Evolutionary conservation across 1,140 invertebrate genomes (phyloP), one percentile per base, ranked within the genome.

Genomic region (Oedothorax gibbosus): DNA sequence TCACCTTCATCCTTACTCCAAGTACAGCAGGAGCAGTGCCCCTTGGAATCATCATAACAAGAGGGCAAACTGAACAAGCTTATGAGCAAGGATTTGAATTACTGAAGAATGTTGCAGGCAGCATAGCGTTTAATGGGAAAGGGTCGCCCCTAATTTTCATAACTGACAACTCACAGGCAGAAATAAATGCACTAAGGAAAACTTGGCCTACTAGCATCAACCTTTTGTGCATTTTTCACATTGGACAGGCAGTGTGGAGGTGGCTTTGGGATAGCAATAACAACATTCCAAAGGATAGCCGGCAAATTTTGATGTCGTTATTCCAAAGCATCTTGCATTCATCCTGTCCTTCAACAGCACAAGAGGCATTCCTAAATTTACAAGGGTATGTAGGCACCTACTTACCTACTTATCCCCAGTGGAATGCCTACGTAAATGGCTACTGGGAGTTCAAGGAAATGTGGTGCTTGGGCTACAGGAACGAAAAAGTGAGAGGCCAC

Each of bases 401-500:
- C 69, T 10, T 72, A n/a, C 72, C 72, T 20, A 75, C n/a, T 18
- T 56, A n/a, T n/a, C 5, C 35, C 35, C 35, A 65, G 62, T 50
- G 57, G 56, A 50, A n/a, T 18, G 15, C 62, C 35, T 64, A 51
- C 50, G 5, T 78, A 12, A n/a, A 9, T 10, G 14, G 50, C 11
- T 49, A 14, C 7, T 78, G 9, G 77, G 15, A 65, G 51, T 21
- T 12, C 9, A 78, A 78, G 51, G 75, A 50, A 50, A 9, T 51
- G 60, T 64, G 75, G 56, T 78, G 60, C 65, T 51, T 78, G 60
- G 60, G 53, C 14, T 56, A 11, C n/a, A 15, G 72, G n/a, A 51
- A 78, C 65, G 75, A 56, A 21, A n/a, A 20, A 18, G 53, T 60
- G 10, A 76, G 64, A 18, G 49, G 64, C 49, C 64, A 79, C 77